Base-by-base conservation (phyloP, 92 coral and sea anemone genomes). In the Nematostella vectensis region DNA sequence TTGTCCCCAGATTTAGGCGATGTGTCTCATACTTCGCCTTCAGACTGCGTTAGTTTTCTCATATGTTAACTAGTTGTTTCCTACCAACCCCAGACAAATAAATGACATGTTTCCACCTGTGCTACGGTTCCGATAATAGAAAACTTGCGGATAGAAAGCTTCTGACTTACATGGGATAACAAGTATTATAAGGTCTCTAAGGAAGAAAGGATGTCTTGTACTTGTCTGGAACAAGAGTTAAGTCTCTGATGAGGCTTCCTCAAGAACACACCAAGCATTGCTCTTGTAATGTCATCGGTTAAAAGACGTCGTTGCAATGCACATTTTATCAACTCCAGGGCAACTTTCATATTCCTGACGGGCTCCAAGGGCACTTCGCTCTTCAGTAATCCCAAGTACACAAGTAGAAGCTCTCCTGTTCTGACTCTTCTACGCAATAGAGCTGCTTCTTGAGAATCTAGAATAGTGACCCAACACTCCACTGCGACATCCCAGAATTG, bases 341-440 rank as follows among this genome's bases (percentile, higher is more conserved):
- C 83, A 23, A 47, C 20, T 25, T 48, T 25, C 27, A 42, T 51
- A 11, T 75, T 69, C 25, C 75, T 43, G 26, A 80, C 74, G 26
- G 53, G 55, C 53, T 85, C 88, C 15, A 80, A 67, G 2, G 39
- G 24, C 1, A 16, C 29, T 71, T 85, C 94, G 28, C 81, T 80
- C 47, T 85, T 85, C 29, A 85, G 38, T 36, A 85, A 54, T 10
- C 94, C 94, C 31, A 85, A 67, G 28, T 79, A 58, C 16, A 75
- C 66, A 11, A 85, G 71, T 48, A 80, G 17, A 2, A 70, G 65
- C 31, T 81, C 79, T 20, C 88, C 70, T 1, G 62, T 54, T 9
- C 26, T 54, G 80, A 73, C 49, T 8, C 42, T 55, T 21, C 47
- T 65, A 50, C 75, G 70, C 11, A 18, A 31, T 18, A 72, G 50